phyloP scores from a whole-genome alignment of 2,113 vertebrate species.

The Apaloderma vittatum region DNA sequence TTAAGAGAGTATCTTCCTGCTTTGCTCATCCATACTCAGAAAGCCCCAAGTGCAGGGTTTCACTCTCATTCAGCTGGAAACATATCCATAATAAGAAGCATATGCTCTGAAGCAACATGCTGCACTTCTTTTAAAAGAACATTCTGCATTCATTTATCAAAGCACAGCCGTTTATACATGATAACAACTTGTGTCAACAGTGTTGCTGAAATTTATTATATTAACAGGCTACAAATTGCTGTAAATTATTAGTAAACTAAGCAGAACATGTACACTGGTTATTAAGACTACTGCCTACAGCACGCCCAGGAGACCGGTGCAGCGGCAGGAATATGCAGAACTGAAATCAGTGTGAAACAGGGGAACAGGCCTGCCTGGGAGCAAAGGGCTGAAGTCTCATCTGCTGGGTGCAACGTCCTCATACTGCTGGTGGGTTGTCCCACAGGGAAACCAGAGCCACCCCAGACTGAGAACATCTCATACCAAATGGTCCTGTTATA shows the following conservation, averaged over 20 bases:
- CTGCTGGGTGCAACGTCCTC: background rate
- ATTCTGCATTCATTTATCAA: slow-evolving; percentile 49
- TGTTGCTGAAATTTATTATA: slow-evolving; percentile 51
- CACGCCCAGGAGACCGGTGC: background rate
- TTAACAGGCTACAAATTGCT: slow-evolving; percentile 63
- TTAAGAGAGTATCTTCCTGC: background rate
- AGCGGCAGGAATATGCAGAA: background rate
- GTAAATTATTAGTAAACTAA: slow-evolving; percentile 71
- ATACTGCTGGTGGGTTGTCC: background rate
- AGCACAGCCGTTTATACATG: background rate
- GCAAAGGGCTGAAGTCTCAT: background rate
- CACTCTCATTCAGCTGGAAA: slow-evolving; percentile 18
- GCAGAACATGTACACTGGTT: slow-evolving; percentile 5
- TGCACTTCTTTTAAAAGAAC: slow-evolving; percentile 4
- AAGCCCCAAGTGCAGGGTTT: background rate
- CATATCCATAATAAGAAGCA: slow-evolving; percentile 71
- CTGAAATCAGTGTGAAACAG: background rate
- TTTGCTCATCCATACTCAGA: background rate
- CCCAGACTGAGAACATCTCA: background rate
- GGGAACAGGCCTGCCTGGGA: background rate
- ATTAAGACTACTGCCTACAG: slow-evolving; percentile 7
- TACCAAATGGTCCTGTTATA: background rate
- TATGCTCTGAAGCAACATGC: slow-evolving; percentile 38
- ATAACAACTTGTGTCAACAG: slow-evolving; percentile 65
- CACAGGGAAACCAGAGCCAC: background rate